Percentiles rank a stretch among this genome's conserved stretches.
Evolutionary conservation across 2,888 invertebrate species (phyloP).

Genomic region (Onthophagus sagittarius): DNA sequence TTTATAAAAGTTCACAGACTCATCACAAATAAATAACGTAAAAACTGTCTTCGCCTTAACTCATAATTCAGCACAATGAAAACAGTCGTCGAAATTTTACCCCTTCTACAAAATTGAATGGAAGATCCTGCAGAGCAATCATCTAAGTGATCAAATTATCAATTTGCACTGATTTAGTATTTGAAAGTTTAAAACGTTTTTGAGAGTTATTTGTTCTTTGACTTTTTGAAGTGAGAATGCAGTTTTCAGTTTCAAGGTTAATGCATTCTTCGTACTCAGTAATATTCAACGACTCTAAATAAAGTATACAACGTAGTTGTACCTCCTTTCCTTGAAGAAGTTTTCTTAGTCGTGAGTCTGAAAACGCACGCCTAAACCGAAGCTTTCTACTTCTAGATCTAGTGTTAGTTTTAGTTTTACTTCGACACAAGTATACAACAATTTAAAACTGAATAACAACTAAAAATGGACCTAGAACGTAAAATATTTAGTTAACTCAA

Average conservation of each 20-base stretch:
- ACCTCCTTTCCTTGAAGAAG: not conserved
- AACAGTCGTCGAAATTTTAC: slow-evolving; percentile 1
- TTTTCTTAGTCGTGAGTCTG: no score
- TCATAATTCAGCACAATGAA: slow-evolving; percentile 5
- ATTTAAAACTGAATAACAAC: no score
- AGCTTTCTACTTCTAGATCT: no score
- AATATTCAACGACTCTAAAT: slow-evolving; percentile 1
- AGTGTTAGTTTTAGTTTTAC: no score
- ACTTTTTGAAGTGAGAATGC: not conserved
- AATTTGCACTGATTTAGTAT: slow-evolving; percentile 1
- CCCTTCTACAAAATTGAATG: not conserved
- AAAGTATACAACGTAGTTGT: not conserved
- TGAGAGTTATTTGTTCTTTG: slow-evolving; percentile 7
- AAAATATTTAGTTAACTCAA: no score
- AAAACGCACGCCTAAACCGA: no score
- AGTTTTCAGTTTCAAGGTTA: slow-evolving; percentile 7
- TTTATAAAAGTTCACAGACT: not conserved
- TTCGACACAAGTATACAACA: no score
- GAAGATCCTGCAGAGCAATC: not conserved
- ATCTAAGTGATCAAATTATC: not conserved
- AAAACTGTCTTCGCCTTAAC: slow-evolving; percentile 12
- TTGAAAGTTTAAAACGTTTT: slow-evolving; percentile 1
- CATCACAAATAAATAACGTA: slow-evolving; percentile 6
- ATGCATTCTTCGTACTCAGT: slow-evolving; percentile 1
- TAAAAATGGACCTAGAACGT: no score